Evolutionary conservation across 1,140 invertebrate genomes (phyloP).

Genomic region (Drosophila repleta): DNA sequence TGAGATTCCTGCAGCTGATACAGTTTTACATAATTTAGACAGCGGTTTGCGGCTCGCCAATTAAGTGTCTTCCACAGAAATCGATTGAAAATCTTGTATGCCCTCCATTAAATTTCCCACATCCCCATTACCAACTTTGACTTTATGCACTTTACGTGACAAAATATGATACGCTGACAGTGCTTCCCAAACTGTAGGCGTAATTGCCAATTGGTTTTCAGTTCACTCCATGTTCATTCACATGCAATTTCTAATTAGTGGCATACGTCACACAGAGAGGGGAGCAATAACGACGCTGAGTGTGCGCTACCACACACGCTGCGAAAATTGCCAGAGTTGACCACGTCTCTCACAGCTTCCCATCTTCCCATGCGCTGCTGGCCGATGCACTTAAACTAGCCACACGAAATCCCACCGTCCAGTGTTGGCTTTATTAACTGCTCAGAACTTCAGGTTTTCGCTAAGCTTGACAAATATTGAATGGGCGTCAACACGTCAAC

Average conservation of each 20-base stretch:
- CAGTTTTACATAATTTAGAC: slow-evolving; percentile 67
- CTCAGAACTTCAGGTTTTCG: neutral
- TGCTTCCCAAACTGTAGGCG: slow-evolving; percentile 43
- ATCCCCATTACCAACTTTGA: neutral
- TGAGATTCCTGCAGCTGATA: slow-evolving; percentile 49
- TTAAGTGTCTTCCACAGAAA: slow-evolving; percentile 44
- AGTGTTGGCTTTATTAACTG: neutral
- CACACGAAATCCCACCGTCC: slow-evolving; percentile 1
- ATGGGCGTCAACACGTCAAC: neutral
- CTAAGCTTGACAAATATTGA: neutral
- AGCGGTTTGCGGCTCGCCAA: slow-evolving; percentile 44
- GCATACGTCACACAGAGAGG: slow-evolving; percentile 56
- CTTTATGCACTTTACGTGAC: slow-evolving; percentile 32
- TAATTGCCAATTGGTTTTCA: slow-evolving; percentile 61
- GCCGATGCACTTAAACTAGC: slow-evolving; percentile 43
- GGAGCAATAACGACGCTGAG: slow-evolving; percentile 64
- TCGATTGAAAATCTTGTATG: slow-evolving; percentile 50
- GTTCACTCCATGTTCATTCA: slow-evolving; percentile 3
- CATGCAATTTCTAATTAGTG: slow-evolving; percentile 71
- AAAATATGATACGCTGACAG: slow-evolving; percentile 8
- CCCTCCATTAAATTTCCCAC: neutral
- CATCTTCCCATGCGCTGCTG: slow-evolving; percentile 1
- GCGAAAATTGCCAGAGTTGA: slow-evolving; percentile 40
- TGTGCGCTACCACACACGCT: slow-evolving; percentile 51
- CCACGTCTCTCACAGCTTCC: neutral